Conservation (phyloP, 2,888 invertebrate species). For the Ryuthela nishihirai region DNA sequence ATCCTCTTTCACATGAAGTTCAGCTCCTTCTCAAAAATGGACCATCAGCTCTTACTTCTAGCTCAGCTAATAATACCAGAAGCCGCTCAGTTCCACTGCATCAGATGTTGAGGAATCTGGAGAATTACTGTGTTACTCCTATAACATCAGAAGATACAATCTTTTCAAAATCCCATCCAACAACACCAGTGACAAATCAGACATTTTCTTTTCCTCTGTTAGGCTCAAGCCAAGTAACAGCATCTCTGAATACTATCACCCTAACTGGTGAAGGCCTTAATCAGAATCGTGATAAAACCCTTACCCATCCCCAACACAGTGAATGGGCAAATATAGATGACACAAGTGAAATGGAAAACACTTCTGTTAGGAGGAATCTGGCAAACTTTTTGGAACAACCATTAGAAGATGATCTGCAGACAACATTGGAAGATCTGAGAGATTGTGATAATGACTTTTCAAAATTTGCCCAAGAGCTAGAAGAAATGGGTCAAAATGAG, state of each 20-base stretch:
- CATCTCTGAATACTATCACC: neutral
- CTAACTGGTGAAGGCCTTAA: slow-evolving; percentile 2
- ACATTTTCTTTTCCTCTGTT: slow-evolving; percentile 39
- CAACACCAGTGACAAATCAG: slow-evolving; percentile 38
- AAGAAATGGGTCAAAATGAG: slow-evolving; percentile 28
- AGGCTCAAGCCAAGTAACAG: slow-evolving; percentile 6
- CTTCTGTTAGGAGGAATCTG: slow-evolving; percentile 30
- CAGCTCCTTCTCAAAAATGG: slow-evolving; percentile 30
- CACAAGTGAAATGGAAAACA: slow-evolving; percentile 11
- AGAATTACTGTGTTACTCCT: slow-evolving; percentile 5
- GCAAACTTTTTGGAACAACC: slow-evolving; percentile 36
- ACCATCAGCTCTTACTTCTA: neutral
- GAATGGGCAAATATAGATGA: slow-evolving; percentile 18
- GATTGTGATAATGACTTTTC: slow-evolving; percentile 45
- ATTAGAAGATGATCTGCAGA: slow-evolving; percentile 41
- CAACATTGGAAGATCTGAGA: slow-evolving; percentile 42
- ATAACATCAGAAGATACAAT: slow-evolving; percentile 7
- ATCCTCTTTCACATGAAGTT: slow-evolving; percentile 27
- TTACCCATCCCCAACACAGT: slow-evolving; percentile 4
- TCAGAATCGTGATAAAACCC: slow-evolving; percentile 7
- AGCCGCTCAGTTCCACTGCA: slow-evolving; percentile 77
- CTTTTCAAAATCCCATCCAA: slow-evolving; percentile 39
- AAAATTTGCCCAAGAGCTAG: slow-evolving; percentile 42
- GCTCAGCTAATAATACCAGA: slow-evolving; percentile 50
- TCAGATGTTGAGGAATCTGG: slow-evolving; percentile 53